These are phyloP conservation scores for Pachypsylla venusta DNA, from an alignment of 1,140 invertebrate genomes.

Conservation along the genomic window DNA sequence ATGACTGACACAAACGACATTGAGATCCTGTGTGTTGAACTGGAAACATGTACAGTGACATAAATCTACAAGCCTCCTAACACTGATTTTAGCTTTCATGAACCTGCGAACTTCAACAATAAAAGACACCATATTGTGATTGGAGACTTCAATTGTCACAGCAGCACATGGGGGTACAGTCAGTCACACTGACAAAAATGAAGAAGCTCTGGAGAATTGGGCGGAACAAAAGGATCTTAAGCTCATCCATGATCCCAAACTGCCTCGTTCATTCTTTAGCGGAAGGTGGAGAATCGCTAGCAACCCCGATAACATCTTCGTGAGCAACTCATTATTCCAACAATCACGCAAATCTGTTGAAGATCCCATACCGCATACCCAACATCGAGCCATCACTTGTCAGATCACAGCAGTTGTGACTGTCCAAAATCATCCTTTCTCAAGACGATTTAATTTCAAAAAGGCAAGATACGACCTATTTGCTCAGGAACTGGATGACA, in stretches of 20 bases:
- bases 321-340: neutral
- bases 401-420: conserved; percentile 2
- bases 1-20: conserved; percentile 11
- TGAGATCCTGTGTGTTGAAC: conserved; percentile 14
- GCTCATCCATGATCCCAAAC: conserved; percentile 14
- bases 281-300: conserved; percentile 6
- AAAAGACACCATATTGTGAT: conserved; percentile 5
- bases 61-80: conserved; percentile 14
- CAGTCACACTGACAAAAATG: conserved; percentile 14
- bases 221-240: conserved; percentile 2
- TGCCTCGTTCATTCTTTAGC: conserved; percentile 11
- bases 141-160: conserved; percentile 13
- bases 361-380: conserved; percentile 11
- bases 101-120: conserved; percentile 12
- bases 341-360: conserved; percentile 8
- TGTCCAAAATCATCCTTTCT: conserved; percentile 1
- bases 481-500: neutral
- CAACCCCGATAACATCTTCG: conserved; percentile 12
- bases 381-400: conserved; percentile 14
- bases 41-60: conserved; percentile 2
- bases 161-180: conserved; percentile 13
- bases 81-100: neutral
- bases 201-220: conserved; percentile 10
- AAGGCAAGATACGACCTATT: conserved; percentile 10
- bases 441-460: conserved; percentile 14